These are phyloP conservation scores for Caenorhabditis auriculariae DNA, from an alignment of 2,888 invertebrate genomes.

Conservation along the genomic window DNA sequence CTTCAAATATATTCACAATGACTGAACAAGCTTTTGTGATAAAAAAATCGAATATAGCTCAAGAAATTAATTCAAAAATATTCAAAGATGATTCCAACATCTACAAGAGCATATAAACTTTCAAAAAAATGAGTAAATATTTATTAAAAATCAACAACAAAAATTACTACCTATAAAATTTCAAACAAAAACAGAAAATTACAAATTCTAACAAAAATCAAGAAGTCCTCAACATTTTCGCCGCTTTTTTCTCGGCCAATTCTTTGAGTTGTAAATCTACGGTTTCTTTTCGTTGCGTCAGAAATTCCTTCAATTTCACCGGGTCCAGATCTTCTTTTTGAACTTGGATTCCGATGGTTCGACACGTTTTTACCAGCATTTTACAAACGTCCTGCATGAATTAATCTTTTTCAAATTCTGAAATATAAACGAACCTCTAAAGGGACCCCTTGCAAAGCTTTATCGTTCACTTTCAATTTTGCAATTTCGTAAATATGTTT, in stretches of 20 bases:
- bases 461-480: constrained; percentile 74
- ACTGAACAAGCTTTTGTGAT: no score
- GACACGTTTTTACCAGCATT: constrained; percentile 43
- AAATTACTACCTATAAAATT: no score
- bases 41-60: no score
- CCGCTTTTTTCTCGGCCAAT: constrained; percentile 58
- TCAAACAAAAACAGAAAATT: no score
- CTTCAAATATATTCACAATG: no score
- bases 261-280: constrained; percentile 55
- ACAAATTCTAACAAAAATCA: constrained; percentile 21
- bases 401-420: not conserved
- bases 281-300: constrained; percentile 43
- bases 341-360: constrained; percentile 54
- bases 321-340: constrained; percentile 56
- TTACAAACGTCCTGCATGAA: constrained; percentile 40
- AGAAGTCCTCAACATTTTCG: constrained; percentile 58
- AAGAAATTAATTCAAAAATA: no score
- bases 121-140: no score
- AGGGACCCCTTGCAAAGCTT: constrained; percentile 54
- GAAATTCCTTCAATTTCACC: constrained; percentile 41
- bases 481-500: constrained; percentile 99
- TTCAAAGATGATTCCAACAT: no score
- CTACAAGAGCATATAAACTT: no score
- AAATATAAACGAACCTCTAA: constrained; percentile 33
- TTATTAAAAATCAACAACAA: no score